Evolutionary conservation across 2,113 vertebrate species (phyloP).

Genomic region (Xiphias gladius): DNA sequence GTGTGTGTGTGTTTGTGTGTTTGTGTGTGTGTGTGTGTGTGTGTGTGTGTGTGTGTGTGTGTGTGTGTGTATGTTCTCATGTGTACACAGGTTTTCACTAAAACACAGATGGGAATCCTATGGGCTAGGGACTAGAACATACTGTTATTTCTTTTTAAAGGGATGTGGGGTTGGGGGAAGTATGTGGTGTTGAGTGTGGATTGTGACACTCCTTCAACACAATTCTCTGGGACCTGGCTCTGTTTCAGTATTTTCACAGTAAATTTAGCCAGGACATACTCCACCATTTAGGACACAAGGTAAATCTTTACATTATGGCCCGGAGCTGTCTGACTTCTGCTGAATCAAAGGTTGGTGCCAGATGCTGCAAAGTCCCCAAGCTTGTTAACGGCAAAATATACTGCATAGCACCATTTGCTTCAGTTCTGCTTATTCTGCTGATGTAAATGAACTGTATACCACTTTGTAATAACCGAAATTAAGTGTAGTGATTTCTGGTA

Average conservation of each 20-base stretch:
- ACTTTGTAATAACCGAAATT: constrained; percentile 17
- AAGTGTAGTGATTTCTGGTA: constrained; percentile 1
- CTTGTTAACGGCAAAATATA: constrained; percentile 56
- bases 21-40: neutral
- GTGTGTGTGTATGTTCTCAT: neutral
- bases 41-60: neutral
- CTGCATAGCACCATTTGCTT: constrained; percentile 23
- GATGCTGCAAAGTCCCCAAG: constrained; percentile 38
- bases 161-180: neutral
- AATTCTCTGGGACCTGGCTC: constrained; percentile 13
- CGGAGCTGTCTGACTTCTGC: constrained; percentile 43
- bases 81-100: constrained; percentile 29
- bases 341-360: constrained; percentile 52
- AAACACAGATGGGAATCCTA: constrained; percentile 49
- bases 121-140: constrained; percentile 25
- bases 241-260: constrained; percentile 57
- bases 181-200: neutral
- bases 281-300: constrained; percentile 8
- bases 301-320: constrained; percentile 65
- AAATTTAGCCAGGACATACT: constrained; percentile 44
- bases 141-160: constrained; percentile 21
- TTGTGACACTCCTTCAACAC: constrained; percentile 1
- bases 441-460: constrained; percentile 28
- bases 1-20: constrained; percentile 3
- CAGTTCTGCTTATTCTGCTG: constrained; percentile 12